Percentiles rank a stretch among this genome's conserved stretches.
Evolutionary conservation across 2,113 vertebrate genomes (phyloP).

Genomic region (Dascyllus trimaculatus): DNA sequence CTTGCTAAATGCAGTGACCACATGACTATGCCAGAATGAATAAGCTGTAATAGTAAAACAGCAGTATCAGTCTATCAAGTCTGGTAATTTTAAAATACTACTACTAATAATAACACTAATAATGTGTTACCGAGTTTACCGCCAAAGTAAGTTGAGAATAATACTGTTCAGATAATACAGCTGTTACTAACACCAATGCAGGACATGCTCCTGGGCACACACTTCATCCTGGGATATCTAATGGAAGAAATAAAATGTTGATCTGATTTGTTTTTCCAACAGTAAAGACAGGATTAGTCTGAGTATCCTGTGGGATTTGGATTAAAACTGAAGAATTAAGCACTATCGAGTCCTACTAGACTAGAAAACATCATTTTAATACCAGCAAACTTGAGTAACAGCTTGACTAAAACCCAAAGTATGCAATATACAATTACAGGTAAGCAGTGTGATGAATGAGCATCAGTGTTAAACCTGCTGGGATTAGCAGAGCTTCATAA

Average conservation of each 20-base stretch:
- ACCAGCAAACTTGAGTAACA: constrained; percentile 74
- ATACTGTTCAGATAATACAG: neutral
- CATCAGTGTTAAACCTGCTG: constrained; percentile 78
- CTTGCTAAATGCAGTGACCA: too few species aligned
- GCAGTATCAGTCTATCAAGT: too few species aligned
- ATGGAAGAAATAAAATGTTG: neutral
- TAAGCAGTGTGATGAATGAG: constrained; percentile 80
- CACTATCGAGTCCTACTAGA: constrained; percentile 23
- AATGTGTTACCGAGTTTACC: neutral
- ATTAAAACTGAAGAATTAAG: constrained; percentile 54
- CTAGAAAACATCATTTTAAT: constrained; percentile 74
- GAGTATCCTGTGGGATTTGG: constrained; percentile 37
- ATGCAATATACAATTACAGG: constrained; percentile 84
- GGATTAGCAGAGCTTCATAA: constrained; percentile 84
- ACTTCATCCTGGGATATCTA: constrained; percentile 5
- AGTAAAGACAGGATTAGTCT: constrained; percentile 10
- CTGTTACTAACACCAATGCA: neutral
- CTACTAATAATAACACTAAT: too few species aligned
- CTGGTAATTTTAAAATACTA: too few species aligned
- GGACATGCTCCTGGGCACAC: neutral
- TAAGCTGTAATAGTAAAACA: too few species aligned
- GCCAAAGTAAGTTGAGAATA: neutral
- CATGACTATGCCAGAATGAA: too few species aligned
- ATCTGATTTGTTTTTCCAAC: constrained; percentile 23
- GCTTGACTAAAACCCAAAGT: constrained; percentile 78